Conservation (phyloP, 2,113 vertebrate species). For the Leptocoma aspasia region DNA sequence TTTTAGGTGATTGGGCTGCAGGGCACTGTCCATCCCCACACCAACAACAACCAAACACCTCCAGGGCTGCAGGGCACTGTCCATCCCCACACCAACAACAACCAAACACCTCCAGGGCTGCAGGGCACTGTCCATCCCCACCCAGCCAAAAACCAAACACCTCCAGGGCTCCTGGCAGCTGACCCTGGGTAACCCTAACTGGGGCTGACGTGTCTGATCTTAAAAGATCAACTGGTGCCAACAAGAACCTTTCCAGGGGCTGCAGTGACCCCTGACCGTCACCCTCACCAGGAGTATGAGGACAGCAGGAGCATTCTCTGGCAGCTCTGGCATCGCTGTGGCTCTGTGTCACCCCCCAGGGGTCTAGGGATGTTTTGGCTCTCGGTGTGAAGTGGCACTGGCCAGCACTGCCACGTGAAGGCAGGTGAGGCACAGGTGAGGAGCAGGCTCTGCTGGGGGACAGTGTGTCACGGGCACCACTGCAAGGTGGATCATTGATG, state of each 20-base stretch:
- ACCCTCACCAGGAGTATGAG: neutral
- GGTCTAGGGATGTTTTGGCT: neutral
- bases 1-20: neutral
- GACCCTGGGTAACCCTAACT: neutral
- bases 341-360: neutral
- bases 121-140: neutral
- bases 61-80: neutral
- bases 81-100: too few species aligned
- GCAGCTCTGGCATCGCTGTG: fast-evolving
- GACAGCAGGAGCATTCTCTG: neutral
- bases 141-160: neutral
- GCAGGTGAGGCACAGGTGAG: too few species aligned
- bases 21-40: neutral
- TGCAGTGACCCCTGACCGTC: neutral
- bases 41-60: too few species aligned
- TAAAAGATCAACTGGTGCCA: neutral
- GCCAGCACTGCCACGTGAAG: too few species aligned
- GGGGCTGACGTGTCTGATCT: neutral
- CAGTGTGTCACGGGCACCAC: too few species aligned
- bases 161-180: neutral
- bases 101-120: neutral
- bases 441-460: neutral
- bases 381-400: too few species aligned
- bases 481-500: neutral
- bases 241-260: neutral